Base-by-base conservation (phyloP, 2,113 vertebrate species). In the Pardalotus punctatus region DNA sequence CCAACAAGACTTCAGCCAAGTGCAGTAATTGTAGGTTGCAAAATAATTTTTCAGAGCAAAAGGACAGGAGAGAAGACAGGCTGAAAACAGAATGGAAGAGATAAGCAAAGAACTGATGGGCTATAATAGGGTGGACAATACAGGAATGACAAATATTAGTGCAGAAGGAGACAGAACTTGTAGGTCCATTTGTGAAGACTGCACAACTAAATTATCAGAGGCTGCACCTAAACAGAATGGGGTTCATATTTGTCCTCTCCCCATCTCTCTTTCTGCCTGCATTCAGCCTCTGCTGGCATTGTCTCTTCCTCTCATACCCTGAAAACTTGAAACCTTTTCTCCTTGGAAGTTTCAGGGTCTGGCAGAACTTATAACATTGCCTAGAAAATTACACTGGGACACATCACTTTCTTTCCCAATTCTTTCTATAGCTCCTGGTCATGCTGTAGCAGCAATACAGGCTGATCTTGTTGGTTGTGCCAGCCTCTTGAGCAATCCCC, bases 11-110 rank as follows among this genome's bases (percentile, higher is more conserved):
- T 83, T 88, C 72, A 94, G 85, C 88, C 64, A 94, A 95, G 40
- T 48, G 51, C 36, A n/a, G 15, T 86, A 83, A 88, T 23, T 40
- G 58, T 66, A 57, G 50, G 51, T 36, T 86, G 76, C 67, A 94
- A 90, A 93, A 88, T 33, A 88, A 57, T 81, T 81, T 94, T 92
- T 90, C 64, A 96, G 47, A 83, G 64, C 56, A 83, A 94, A 93
- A 90, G 71, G 64, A 93, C 0, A 1, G 78, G 66, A 90, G 62
- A 77, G 62, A 86, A 90, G n/a, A 73, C 29, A 91, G 22, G 8
- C 24, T 83, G 43, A 93, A 90, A 95, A 60, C 21, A 81, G 27
- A 81, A 43, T 35, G 17, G 85, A 93, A 92, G 71, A 90, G 71
- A 83, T 56, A 88, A 88, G 56, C 17, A 27, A 69, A 73, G 61